Base-by-base conservation (phyloP, 2,113 vertebrate genomes). In the Nettapus auritus region DNA sequence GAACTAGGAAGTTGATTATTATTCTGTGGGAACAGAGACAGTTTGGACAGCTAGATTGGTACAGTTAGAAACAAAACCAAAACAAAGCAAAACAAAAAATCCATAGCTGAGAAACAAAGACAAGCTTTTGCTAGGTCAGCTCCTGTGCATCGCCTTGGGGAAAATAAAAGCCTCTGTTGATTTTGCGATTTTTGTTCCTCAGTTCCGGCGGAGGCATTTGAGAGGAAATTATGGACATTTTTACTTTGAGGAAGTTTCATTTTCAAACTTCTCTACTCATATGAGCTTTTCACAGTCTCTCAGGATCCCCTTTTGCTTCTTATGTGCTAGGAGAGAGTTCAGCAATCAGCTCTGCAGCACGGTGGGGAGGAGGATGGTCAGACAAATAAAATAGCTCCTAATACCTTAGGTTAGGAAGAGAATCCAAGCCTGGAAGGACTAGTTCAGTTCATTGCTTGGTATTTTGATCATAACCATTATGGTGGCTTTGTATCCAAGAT, bases 1-100 rank as follows among this genome's bases (percentile, higher is more conserved):
- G 97, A 97, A 97, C 90, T 89, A 96, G 94, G 94, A 97, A 96
- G 95, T 87, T 98, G 94, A 97, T 98, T 97, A 96, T 98, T 96
- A 97, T 98, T 98, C 96, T 96, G 5, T 87, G 89, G 94, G 88
- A 98, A 97, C 83, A 97, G 97, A 98, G 90, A 84, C 81, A 91
- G 86, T 96, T 96, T 97, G 97, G 96, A 95, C 95, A 96, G 96
- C 96, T 95, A 96, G 95, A 97, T 31, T 95, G 91, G 90, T 94
- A 91, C 89, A 96, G 95, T 86, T 94, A 94, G 95, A 92, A 96
- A 89, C 71, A 95, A 93, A 91, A 92, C 44, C 76, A 87, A 91
- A 89, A 3, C 83, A 92, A 90, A 94, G 87, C 90, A 95, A 94
- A 97, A 82, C 74, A 90, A 96, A 96, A 94, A 91, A 82, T 93